Percentiles rank a stretch among this genome's conserved stretches.
Evolutionary conservation across 92 coral and sea anemone genomes (phyloP).

Genomic region (Siderastrea radians): DNA sequence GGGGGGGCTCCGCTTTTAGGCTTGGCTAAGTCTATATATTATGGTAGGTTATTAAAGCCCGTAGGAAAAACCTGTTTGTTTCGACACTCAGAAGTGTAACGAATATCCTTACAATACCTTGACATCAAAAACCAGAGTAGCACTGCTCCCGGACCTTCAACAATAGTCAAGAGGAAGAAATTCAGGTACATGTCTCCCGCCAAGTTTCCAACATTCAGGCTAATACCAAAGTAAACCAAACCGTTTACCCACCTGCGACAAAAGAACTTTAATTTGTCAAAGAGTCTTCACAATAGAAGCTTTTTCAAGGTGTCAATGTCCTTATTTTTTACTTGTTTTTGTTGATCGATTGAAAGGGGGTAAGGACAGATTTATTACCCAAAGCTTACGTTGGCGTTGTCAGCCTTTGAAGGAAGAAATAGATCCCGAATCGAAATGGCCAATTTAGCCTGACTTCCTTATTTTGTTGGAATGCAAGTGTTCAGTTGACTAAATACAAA

Average conservation of each 20-base stretch:
- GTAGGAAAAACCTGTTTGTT: neutral
- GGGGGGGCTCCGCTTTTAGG: too few species aligned
- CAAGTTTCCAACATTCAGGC: slow-evolving; percentile 75
- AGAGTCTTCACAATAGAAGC: neutral
- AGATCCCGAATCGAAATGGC: too few species aligned
- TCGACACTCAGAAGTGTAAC: neutral
- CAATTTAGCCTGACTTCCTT: too few species aligned
- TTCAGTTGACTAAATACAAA: too few species aligned
- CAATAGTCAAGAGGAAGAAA: slow-evolving; percentile 76
- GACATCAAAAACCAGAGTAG: slow-evolving; percentile 74
- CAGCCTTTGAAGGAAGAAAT: too few species aligned
- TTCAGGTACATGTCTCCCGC: slow-evolving; percentile 87
- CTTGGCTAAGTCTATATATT: too few species aligned
- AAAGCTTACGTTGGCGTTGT: too few species aligned
- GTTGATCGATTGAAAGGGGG: too few species aligned
- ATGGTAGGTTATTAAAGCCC: neutral
- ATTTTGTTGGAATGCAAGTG: too few species aligned
- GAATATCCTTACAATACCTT: slow-evolving; percentile 41
- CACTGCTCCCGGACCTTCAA: slow-evolving; percentile 80
- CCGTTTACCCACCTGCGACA: slow-evolving; percentile 85
- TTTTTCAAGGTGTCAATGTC: neutral
- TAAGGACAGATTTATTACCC: too few species aligned
- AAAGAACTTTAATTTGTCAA: neutral
- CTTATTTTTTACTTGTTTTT: too few species aligned
- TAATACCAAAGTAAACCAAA: slow-evolving; percentile 82